These are phyloP conservation scores for Merluccius polli DNA, from an alignment of 2,797 vertebrate species.

Conservation along the genomic window DNA sequence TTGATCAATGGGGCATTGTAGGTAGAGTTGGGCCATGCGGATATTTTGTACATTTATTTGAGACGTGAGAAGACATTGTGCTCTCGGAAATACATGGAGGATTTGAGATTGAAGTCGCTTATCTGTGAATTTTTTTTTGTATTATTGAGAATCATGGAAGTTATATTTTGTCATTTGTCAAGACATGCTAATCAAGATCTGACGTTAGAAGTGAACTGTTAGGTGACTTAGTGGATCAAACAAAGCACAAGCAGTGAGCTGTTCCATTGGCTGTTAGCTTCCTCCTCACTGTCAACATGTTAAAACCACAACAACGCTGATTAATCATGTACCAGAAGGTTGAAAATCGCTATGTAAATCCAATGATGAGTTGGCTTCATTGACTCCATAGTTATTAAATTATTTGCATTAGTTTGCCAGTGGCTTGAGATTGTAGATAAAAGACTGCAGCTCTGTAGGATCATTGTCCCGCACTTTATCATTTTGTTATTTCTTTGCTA, in stretches of 20 bases:
- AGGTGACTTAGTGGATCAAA: slow-evolving; percentile 27
- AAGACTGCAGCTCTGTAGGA: slow-evolving; percentile 26
- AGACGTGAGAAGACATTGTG: slow-evolving; percentile 9
- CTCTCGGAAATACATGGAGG: slow-evolving; percentile 2
- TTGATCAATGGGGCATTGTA: slow-evolving; percentile 50
- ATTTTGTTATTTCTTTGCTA: slow-evolving; percentile 17
- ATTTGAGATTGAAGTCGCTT: slow-evolving; percentile 32
- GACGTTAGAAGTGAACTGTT: not conserved
- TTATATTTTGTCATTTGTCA: slow-evolving; percentile 15
- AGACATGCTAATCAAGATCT: slow-evolving; percentile 31
- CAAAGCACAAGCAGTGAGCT: slow-evolving; percentile 49
- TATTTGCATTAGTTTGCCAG: slow-evolving; percentile 51
- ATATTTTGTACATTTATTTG: slow-evolving; percentile 55
- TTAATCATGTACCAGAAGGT: not conserved
- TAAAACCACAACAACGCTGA: not conserved
- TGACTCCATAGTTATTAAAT: slow-evolving; percentile 42
- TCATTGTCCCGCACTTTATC: slow-evolving; percentile 70
- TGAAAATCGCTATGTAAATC: not conserved
- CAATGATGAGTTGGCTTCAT: slow-evolving; percentile 42
- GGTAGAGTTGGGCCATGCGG: slow-evolving; percentile 47
- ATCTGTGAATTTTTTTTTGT: slow-evolving; percentile 17
- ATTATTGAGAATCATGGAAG: slow-evolving; percentile 21
- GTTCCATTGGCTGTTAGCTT: not conserved
- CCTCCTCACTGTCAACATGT: not conserved
- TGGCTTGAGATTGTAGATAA: slow-evolving; percentile 44